These are phyloP conservation scores for Polymixis lichenea DNA, from an alignment of 2,888 invertebrate species.

Conservation along the genomic window DNA sequence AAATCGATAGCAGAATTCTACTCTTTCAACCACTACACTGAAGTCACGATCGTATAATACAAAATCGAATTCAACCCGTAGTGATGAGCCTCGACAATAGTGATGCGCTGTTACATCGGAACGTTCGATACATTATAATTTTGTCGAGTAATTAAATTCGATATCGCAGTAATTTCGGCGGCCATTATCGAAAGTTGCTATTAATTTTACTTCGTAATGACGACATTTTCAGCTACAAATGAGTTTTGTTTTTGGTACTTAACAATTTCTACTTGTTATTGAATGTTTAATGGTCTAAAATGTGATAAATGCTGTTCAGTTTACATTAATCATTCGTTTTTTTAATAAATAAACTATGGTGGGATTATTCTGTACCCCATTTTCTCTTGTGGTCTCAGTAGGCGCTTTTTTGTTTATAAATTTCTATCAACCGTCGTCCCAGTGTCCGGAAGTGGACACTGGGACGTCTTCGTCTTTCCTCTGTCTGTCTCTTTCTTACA, in stretches of 20 bases:
- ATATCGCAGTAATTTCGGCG: constrained; percentile 68
- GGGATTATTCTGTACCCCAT: too few relatives aligned
- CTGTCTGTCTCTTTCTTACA: not conserved
- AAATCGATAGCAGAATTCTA: too few relatives aligned
- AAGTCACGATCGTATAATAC: not conserved
- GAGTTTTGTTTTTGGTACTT: constrained; percentile 49
- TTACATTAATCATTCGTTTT: not conserved
- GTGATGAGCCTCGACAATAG: constrained; percentile 28
- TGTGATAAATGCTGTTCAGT: constrained; percentile 7
- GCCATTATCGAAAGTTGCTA: constrained; percentile 56
- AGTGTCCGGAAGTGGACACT: too few relatives aligned
- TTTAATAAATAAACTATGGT: too few relatives aligned
- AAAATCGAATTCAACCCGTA: constrained; percentile 10
- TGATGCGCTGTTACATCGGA: constrained; percentile 46
- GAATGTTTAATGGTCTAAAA: constrained; percentile 44
- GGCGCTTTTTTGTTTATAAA: not conserved
- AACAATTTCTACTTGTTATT: constrained; percentile 31
- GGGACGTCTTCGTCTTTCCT: not conserved
- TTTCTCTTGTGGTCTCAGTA: not conserved
- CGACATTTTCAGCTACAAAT: constrained; percentile 50
- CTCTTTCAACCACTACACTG: not conserved
- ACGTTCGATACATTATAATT: constrained; percentile 54
- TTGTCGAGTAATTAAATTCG: constrained; percentile 72
- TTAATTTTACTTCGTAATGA: constrained; percentile 53
- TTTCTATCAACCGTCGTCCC: not conserved